A percentile compares a stretch with the other conserved stretches of the same genome.
phyloP scores from a whole-genome alignment of 2,113 vertebrate species.

The Apodemus speciosus region DNA sequence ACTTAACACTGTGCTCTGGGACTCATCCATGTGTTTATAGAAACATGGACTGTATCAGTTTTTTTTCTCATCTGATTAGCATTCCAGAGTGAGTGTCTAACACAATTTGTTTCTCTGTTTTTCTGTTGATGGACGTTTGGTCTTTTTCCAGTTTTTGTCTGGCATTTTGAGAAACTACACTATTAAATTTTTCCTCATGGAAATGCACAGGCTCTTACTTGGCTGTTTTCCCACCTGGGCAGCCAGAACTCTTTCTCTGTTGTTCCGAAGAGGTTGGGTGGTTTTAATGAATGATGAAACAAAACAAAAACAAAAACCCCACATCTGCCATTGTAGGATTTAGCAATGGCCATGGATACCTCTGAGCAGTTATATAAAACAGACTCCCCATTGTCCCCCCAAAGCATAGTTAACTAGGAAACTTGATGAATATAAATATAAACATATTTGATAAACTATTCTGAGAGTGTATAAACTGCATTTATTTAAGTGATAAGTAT shows the following conservation, averaged over 20 bases:
- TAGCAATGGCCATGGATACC: background rate
- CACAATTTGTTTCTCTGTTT: constrained; percentile 42
- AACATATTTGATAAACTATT: constrained; percentile 1
- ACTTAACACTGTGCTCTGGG: background rate
- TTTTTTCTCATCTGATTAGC: background rate
- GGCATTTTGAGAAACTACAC: background rate
- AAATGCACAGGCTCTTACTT: background rate
- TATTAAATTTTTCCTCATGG: constrained; percentile 42
- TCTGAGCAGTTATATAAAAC: constrained; percentile 48
- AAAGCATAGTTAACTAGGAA: background rate
- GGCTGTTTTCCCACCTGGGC: background rate
- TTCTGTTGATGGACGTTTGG: constrained; percentile 16
- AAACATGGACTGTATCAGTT: background rate
- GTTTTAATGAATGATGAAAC: constrained; percentile 55
- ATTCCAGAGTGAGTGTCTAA: background rate
- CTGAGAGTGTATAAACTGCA: background rate
- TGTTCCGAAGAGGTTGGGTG: constrained; percentile 36
- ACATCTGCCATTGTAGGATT: constrained; percentile 38
- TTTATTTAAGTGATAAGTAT: constrained; percentile 37
- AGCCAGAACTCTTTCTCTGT: constrained; percentile 24
- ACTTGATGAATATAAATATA: constrained; percentile 13
- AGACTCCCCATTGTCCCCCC: background rate
- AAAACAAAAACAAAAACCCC: background rate
- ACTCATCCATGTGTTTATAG: background rate
- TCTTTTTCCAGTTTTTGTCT: constrained; percentile 36